phyloP scores from a whole-genome alignment of 2,113 vertebrate species.

The Hydropotes inermis region DNA sequence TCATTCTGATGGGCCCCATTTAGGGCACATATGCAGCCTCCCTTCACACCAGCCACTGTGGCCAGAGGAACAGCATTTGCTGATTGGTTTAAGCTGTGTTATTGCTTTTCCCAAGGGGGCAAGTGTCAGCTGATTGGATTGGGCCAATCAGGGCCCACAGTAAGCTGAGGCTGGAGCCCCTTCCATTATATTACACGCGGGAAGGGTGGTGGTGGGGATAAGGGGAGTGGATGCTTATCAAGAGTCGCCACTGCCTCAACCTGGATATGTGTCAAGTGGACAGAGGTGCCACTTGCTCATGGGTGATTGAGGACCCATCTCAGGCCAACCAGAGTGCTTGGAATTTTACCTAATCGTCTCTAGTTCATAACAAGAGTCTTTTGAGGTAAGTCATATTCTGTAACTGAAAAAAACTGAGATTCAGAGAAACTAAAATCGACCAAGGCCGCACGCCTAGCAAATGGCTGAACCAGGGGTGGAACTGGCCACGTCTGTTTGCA shows the following conservation, averaged over 20 bases:
- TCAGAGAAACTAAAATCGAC: background rate
- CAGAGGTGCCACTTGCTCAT: fast-evolving
- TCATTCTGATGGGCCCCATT: background rate
- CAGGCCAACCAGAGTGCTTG: background rate
- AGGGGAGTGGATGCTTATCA: fast-evolving
- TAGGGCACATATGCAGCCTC: background rate
- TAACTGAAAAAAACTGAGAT: background rate
- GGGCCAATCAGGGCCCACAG: background rate
- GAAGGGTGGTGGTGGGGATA: background rate
- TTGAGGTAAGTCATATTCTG: background rate
- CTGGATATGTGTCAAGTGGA: background rate
- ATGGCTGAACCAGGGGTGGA: background rate
- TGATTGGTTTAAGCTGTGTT: background rate
- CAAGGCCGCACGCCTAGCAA: background rate
- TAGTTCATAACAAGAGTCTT: background rate
- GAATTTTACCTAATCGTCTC: background rate
- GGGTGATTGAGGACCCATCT: background rate
- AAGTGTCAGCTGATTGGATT: background rate
- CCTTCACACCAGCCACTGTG: background rate
- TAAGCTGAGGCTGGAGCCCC: background rate
- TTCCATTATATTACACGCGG: fast-evolving
- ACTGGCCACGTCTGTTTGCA: background rate
- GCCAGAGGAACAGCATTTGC: background rate
- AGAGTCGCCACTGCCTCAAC: background rate
- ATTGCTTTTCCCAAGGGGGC: background rate